Evolutionary conservation across 2,113 vertebrate genomes (phyloP).

Genomic region (Monopterus albus): DNA sequence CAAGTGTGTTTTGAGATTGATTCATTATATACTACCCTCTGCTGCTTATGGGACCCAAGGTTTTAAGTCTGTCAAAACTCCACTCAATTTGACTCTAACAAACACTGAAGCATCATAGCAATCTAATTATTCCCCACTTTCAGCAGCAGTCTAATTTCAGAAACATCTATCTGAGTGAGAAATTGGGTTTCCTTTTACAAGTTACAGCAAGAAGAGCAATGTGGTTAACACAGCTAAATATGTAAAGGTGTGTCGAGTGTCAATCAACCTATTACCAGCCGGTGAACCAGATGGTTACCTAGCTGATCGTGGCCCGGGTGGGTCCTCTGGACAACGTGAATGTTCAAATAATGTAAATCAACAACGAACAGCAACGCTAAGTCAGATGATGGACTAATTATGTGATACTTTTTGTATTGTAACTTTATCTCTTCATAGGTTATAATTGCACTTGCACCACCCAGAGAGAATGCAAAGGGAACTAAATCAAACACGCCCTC

Average conservation of each 20-base stretch:
- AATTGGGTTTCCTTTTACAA: slow-evolving; percentile 41
- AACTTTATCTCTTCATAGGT: no score
- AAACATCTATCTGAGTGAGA: slow-evolving; percentile 25
- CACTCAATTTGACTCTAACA: slow-evolving; percentile 40
- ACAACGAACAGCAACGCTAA: no score
- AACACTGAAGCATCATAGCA: slow-evolving; percentile 21
- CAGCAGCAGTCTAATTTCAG: slow-evolving; percentile 38
- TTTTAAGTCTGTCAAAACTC: slow-evolving; percentile 43
- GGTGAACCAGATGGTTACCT: slow-evolving; percentile 55
- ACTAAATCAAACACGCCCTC: no score
- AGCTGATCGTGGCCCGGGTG: no score
- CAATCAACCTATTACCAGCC: no score
- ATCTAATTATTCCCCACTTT: slow-evolving; percentile 56
- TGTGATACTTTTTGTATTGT: no score
- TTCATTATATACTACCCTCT: slow-evolving; percentile 44
- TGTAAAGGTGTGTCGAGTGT: slow-evolving; percentile 38
- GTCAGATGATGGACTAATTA: no score
- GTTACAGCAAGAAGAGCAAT: slow-evolving; percentile 31
- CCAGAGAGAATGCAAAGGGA: no score
- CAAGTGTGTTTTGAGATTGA: slow-evolving; percentile 40
- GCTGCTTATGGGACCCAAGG: slow-evolving; percentile 8
- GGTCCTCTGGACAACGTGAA: no score
- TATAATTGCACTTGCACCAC: no score
- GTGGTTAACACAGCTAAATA: slow-evolving; percentile 32
- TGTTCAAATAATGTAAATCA: no score